Evolutionary conservation across 2,888 invertebrate species (phyloP).

Genomic region (Zaprionus lineosus): DNA sequence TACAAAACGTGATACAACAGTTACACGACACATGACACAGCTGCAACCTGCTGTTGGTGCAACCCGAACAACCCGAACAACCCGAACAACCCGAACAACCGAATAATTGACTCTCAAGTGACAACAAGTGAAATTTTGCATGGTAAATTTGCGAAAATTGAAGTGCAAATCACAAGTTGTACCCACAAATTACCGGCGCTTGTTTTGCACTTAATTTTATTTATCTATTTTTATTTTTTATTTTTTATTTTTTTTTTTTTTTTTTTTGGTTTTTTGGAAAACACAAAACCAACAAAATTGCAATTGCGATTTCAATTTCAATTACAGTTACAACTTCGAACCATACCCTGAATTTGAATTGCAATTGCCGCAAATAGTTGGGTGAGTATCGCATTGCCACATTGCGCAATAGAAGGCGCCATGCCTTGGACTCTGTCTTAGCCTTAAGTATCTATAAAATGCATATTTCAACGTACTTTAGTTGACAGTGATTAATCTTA

Average conservation of each 20-base stretch:
- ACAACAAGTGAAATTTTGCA: constrained; percentile 47
- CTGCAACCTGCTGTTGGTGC: constrained; percentile 10
- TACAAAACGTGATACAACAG: constrained; percentile 31
- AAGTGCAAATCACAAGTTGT: constrained; percentile 53
- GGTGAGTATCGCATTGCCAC: constrained; percentile 60
- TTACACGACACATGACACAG: constrained; percentile 16
- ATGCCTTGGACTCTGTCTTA: constrained; percentile 60
- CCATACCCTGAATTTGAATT: constrained; percentile 36
- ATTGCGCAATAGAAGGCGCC: constrained; percentile 65
- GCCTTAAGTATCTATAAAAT: constrained; percentile 65
- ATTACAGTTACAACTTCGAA: constrained; percentile 15
- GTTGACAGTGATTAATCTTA: constrained; percentile 75
- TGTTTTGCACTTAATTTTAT: constrained; percentile 65
- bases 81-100: too few species aligned
- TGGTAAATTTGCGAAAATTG: constrained; percentile 38
- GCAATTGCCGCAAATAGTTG: constrained; percentile 59
- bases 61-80: constrained; percentile 15
- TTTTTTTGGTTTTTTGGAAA: too few species aligned
- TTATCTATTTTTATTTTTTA: too few species aligned
- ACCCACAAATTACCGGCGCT: constrained; percentile 47
- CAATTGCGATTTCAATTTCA: constrained; percentile 39
- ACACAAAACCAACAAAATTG: too few species aligned
- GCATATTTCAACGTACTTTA: constrained; percentile 45
- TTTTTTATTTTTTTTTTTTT: too few species aligned
- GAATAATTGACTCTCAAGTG: constrained; percentile 18